Percentiles rank a stretch among this genome's conserved stretches.
Evolutionary conservation across 2,113 vertebrate species (phyloP).

Genomic region (Hippocampus comes): DNA sequence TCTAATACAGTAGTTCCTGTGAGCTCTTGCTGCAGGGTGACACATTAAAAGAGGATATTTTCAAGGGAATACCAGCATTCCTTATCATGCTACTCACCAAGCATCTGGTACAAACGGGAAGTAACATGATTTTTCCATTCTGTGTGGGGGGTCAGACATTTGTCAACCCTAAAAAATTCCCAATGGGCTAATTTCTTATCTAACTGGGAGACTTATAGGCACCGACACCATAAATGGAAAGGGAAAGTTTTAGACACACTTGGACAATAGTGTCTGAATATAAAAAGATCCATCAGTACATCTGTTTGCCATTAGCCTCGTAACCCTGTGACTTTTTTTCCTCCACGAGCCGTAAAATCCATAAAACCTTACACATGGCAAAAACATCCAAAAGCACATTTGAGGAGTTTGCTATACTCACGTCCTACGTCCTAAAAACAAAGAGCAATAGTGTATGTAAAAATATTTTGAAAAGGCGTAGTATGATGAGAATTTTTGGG

Average conservation of each 20-base stretch:
- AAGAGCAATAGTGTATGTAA: neutral
- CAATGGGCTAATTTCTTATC: neutral
- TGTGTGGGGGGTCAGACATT: neutral
- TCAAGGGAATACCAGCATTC: slow-evolving; percentile 39
- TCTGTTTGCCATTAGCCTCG: neutral
- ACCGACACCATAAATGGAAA: neutral
- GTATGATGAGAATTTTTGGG: neutral
- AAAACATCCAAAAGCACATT: neutral
- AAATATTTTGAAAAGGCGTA: neutral
- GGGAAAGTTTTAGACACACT: neutral
- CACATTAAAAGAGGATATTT: slow-evolving; percentile 37
- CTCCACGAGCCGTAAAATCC: neutral
- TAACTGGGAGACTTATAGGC: neutral
- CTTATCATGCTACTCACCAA: slow-evolving; percentile 38
- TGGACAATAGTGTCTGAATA: neutral
- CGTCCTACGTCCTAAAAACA: neutral
- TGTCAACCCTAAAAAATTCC: neutral
- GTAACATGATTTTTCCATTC: slow-evolving; percentile 26
- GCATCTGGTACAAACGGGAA: slow-evolving; percentile 17
- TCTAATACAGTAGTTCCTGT: neutral
- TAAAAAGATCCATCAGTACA: neutral
- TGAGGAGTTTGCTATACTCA: neutral
- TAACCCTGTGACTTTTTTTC: neutral
- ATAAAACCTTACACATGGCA: neutral
- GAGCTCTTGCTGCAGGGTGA: slow-evolving; percentile 17